Evolutionary conservation across 2,888 invertebrate genomes (phyloP).

Genomic region (Perdita meconis): DNA sequence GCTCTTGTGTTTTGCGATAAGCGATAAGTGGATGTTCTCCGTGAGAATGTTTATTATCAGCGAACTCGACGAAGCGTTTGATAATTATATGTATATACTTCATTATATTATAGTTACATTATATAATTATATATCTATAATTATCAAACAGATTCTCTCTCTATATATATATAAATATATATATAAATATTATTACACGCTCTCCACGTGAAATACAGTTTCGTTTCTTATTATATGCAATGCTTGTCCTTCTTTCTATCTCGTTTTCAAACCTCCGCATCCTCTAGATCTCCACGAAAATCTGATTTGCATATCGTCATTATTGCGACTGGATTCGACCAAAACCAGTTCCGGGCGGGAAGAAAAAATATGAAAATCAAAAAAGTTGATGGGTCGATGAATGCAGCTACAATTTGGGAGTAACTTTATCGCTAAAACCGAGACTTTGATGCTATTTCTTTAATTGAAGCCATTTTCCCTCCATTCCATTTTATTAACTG

Average conservation of each 20-base stretch:
- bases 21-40: conserved; percentile 42
- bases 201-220: conserved; percentile 48
- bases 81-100: conserved; percentile 21
- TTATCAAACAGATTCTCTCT: too few relatives aligned
- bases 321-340: neutral
- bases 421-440: neutral
- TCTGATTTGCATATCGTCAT: conserved; percentile 1
- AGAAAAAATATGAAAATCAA: conserved; percentile 24
- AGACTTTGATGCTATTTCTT: too few relatives aligned
- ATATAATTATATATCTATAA: too few relatives aligned
- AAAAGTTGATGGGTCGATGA: conserved; percentile 21
- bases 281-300: too few relatives aligned
- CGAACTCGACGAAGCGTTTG: conserved; percentile 40
- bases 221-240: conserved; percentile 43
- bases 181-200: conserved; percentile 28
- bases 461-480: too few relatives aligned
- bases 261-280: too few relatives aligned
- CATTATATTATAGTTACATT: too few relatives aligned
- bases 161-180: too few relatives aligned
- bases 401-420: conserved; percentile 11
- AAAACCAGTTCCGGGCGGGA: conserved; percentile 1
- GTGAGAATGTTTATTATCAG: conserved; percentile 49
- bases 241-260: neutral
- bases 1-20: conserved; percentile 36
- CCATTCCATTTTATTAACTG: too few relatives aligned